Evolutionary conservation across 2,113 vertebrate genomes (phyloP), one percentile per base, ranked within the genome.

Genomic region (Sebastes schlegelii): DNA sequence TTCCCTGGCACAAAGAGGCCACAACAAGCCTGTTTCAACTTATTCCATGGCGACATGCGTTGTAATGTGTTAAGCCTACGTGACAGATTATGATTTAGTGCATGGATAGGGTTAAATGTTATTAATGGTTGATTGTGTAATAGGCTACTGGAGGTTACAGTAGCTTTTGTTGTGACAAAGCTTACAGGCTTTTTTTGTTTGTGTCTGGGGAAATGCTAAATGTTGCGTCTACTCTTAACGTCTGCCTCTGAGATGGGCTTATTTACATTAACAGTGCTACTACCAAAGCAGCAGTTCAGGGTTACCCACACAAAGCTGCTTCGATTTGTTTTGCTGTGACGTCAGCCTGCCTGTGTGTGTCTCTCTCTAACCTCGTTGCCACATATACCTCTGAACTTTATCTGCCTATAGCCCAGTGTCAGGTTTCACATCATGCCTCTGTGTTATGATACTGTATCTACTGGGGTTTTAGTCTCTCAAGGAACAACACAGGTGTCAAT

Each of bases 241-340:
- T 91, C 80, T 86, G 85, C 83, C 88, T 87, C 62, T 87, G 90
- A 95, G 93, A 95, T 90, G 92, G 91, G 88, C 86, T 74, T 88
- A 72, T 96, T 93, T 79, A 94, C 94, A 95, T 96, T 95, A 94
- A 95, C 92, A 96, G 95, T 96, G 96, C 97, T 97, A 96, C 96
- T 97, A 97, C 97, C 97, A 98, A 98, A 98, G 97, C 91, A 97
- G 95, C 96, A 96, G 95, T 96, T 97, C 96, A 97, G 97, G 97
- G 96, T 98, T 95, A 96, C 95, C 83, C 79, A 87, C 79, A 96
- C 93, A 94, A 97, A 96, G 95, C 96, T 96, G 96, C 97, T 97
- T 96, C 69, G 5, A 16, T 84, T 90, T 84, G 69, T 89, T 83
- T 93, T 91, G 84, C 84, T 93, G 90, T 76, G 72, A 86, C 74